These are phyloP conservation scores for Halictus rubicundus DNA, from an alignment of 1,140 invertebrate species.

Conservation along the genomic window DNA sequence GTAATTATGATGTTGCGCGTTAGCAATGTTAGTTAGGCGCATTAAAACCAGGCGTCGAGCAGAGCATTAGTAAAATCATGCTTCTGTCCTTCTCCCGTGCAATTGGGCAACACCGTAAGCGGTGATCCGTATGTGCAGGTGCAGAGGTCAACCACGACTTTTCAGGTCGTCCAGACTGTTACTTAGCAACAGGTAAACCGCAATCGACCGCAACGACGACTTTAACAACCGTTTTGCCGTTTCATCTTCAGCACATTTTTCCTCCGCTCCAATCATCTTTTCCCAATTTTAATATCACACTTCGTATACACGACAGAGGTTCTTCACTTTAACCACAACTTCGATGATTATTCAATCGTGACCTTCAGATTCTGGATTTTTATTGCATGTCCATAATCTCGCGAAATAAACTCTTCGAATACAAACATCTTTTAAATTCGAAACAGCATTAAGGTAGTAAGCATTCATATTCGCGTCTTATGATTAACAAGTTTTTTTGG, in stretches of 20 bases:
- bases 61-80: conserved; percentile 1
- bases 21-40: too few relatives aligned
- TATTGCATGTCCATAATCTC: too few relatives aligned
- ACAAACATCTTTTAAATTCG: too few relatives aligned
- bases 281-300: not conserved
- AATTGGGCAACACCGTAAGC: conserved; percentile 41
- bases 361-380: too few relatives aligned
- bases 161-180: conserved; percentile 32
- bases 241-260: not conserved
- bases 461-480: too few relatives aligned
- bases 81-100: conserved; percentile 16
- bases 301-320: too few relatives aligned
- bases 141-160: conserved; percentile 23
- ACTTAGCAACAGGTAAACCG: conserved; percentile 21
- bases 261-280: not conserved
- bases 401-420: too few relatives aligned
- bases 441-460: too few relatives aligned
- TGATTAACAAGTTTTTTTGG: too few relatives aligned
- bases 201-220: not conserved
- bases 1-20: not conserved
- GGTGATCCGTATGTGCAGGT: conserved; percentile 33
- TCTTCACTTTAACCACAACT: too few relatives aligned
- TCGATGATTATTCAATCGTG: too few relatives aligned
- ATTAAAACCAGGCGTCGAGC: too few relatives aligned
- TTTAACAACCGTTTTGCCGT: not conserved